Base-by-base conservation (phyloP, 2,113 vertebrate genomes). In the Recurvirostra avosetta region DNA sequence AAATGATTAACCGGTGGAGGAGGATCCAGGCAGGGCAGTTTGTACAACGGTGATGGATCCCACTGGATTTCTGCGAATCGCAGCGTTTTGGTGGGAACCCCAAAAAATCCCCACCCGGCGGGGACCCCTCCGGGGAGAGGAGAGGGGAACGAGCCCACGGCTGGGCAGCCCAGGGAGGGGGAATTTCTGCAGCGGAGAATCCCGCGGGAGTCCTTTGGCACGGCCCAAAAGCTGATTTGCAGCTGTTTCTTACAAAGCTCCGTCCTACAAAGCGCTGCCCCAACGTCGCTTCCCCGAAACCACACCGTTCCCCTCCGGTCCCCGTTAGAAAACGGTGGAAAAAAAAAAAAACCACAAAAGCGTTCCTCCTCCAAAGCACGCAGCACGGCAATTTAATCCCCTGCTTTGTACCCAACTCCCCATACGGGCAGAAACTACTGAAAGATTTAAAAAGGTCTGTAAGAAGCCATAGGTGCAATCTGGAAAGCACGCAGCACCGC, bases 301-400 rank as follows among this genome's bases (percentile, higher is more conserved):
- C 2, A 2, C 34, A 2, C 11, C 1, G 1, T 23, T 20, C 20
- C 50, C 8, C 26, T 25, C 63, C 2, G 14, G 34, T 23, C 26
- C 61, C 0, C 0, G 16, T 16, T 9, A 41, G 15, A 41, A 73
- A 80, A 85, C 0, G 7, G 49, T 2, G 1, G 30, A 13, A 15
- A 49, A 23, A 49, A 47, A 36, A 52, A 59, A 75, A 41, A 72
- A 53, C 19, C 6, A n/a, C 45, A 16, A 14, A 29, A 52, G 17
- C 29, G 12, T 43, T 73, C 26, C 55, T 74, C 8, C 53, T 85
- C 25, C 2, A 0, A 25, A 80, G 58, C 65, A 38, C 2, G 19
- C 70, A 61, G 22, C n/a, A 20, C n/a, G 49, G 65, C 59, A 56
- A 21, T 38, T 73, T n/a, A 59, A 66, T 21, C 59, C 63, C 45